phyloP scores from a whole-genome alignment of 1,140 invertebrate species.

The Notospermus geniculatus region DNA sequence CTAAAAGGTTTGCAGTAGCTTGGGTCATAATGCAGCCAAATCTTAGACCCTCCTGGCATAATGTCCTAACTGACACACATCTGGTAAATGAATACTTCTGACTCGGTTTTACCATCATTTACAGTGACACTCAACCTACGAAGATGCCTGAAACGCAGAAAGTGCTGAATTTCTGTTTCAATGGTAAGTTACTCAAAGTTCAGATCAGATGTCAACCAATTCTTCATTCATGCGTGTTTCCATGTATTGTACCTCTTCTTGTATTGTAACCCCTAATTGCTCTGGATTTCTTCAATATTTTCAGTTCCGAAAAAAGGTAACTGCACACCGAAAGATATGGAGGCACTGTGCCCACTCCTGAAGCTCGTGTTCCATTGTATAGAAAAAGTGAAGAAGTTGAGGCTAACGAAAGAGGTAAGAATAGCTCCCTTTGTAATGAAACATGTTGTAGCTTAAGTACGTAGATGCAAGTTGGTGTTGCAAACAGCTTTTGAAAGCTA shows the following conservation, averaged over 20 bases:
- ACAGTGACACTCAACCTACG: conserved; percentile 60
- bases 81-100: too few relatives aligned
- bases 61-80: too few relatives aligned
- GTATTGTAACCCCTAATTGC: neutral
- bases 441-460: too few relatives aligned
- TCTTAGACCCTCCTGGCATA: too few relatives aligned
- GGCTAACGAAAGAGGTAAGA: conserved; percentile 86
- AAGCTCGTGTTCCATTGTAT: conserved; percentile 87
- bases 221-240: neutral
- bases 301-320: conserved; percentile 54
- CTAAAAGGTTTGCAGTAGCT: neutral
- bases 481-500: too few relatives aligned
- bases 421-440: too few relatives aligned
- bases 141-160: conserved; percentile 72
- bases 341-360: conserved; percentile 75
- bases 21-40: too few relatives aligned
- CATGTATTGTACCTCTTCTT: neutral
- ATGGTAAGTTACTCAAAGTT: conserved; percentile 53
- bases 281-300: conserved; percentile 20
- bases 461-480: too few relatives aligned
- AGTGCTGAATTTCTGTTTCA: conserved; percentile 81
- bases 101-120: too few relatives aligned
- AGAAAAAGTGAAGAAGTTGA: conserved; percentile 85
- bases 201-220: neutral
- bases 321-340: conserved; percentile 62